phyloP scores from a whole-genome alignment of 35 echinoderm and acorn worm genomes.

The Acanthaster planci region DNA sequence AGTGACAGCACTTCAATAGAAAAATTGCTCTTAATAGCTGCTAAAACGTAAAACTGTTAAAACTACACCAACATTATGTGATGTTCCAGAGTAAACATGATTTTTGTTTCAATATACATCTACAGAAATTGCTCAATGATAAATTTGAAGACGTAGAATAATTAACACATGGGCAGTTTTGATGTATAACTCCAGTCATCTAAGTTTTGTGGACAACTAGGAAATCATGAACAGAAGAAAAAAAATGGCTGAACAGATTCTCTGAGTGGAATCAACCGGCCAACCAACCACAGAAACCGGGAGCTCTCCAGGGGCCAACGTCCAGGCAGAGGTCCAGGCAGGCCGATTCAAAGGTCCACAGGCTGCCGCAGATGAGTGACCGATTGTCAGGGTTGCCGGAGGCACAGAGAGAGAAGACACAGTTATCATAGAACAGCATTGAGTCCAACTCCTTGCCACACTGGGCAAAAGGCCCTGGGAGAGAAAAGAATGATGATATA shows the following conservation, averaged over 20 bases:
- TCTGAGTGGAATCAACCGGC: background rate
- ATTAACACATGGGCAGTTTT: too few relatives aligned
- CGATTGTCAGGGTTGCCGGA: background rate
- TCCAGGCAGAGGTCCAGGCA: background rate
- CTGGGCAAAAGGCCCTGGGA: slow-evolving; percentile 8
- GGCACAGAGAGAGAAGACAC: background rate
- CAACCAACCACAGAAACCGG: background rate
- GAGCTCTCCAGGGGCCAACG: slow-evolving; percentile 3
- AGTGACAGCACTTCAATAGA: too few relatives aligned
- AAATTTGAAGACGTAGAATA: too few relatives aligned
- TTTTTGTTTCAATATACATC: too few relatives aligned
- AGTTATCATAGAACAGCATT: background rate
- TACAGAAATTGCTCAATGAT: too few relatives aligned
- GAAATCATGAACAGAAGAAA: background rate
- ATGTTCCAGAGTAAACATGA: too few relatives aligned
- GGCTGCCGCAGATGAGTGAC: background rate
- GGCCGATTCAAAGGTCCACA: background rate
- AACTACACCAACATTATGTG: too few relatives aligned
- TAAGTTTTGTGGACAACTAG: background rate
- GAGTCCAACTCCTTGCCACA: background rate
- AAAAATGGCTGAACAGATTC: background rate
- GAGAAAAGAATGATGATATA: background rate
- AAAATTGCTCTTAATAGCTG: too few relatives aligned
- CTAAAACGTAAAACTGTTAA: too few relatives aligned
- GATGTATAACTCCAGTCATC: too few relatives aligned